phyloP scores from a whole-genome alignment of 2,113 vertebrate species.

The Tursiops truncatus region DNA sequence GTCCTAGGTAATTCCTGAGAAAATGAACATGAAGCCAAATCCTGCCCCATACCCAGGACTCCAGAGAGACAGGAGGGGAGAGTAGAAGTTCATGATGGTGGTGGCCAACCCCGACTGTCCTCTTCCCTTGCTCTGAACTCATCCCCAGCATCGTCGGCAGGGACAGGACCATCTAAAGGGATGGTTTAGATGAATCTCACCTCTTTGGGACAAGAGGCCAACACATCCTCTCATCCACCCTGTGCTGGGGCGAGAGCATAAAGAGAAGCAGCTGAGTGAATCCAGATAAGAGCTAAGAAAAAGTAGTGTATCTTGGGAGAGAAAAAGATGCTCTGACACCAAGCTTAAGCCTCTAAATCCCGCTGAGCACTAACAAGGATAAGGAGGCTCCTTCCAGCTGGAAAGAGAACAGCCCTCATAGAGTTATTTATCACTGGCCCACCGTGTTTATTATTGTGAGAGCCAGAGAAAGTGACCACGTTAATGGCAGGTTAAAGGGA shows the following conservation, averaged over 20 bases:
- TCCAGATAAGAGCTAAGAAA: conserved; percentile 51
- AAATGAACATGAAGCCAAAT: neutral
- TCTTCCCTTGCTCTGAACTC: neutral
- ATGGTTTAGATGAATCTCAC: neutral
- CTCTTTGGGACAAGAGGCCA: neutral
- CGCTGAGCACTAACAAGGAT: conserved; percentile 33
- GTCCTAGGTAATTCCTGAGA: neutral
- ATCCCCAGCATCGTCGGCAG: neutral
- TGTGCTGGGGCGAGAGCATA: neutral
- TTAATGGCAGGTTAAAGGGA: conserved; percentile 40
- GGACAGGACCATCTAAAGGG: neutral
- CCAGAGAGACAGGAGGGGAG: neutral
- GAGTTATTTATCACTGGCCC: conserved; percentile 44
- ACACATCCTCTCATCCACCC: neutral
- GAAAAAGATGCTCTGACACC: conserved; percentile 59
- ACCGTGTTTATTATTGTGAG: neutral
- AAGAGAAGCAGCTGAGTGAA: conserved; percentile 45
- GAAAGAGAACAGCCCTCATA: conserved; percentile 38
- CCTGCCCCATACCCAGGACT: neutral
- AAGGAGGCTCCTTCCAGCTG: conserved; percentile 38
- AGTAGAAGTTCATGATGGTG: neutral
- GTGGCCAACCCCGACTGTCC: neutral
- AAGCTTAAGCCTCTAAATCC: conserved; percentile 56
- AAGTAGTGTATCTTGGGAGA: conserved; percentile 13
- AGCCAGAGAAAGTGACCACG: conserved; percentile 59